Evolutionary conservation across 2,797 vertebrate genomes (phyloP).

Genomic region (Acanthurus lineatus): DNA sequence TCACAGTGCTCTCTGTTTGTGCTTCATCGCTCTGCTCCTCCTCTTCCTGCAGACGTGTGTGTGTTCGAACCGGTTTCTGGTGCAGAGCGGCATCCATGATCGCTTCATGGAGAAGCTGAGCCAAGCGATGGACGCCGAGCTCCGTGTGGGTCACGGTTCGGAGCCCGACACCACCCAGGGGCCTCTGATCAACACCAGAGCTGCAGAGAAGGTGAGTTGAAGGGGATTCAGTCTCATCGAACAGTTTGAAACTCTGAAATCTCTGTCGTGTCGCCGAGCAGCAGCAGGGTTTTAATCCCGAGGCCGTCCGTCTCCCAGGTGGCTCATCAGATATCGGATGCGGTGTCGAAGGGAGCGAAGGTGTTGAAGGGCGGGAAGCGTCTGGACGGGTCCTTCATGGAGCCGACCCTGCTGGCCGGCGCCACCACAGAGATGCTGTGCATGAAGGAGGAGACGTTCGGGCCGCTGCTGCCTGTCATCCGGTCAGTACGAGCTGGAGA

Average conservation of each 20-base stretch:
- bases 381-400: constrained; percentile 91
- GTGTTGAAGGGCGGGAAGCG: constrained; percentile 92
- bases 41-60: constrained; percentile 90
- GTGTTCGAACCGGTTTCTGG: constrained; percentile 95
- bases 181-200: constrained; percentile 93
- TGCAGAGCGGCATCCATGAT: constrained; percentile 92
- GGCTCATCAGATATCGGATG: constrained; percentile 90
- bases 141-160: constrained; percentile 90
- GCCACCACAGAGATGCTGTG: constrained; percentile 94
- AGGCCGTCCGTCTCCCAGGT: constrained; percentile 82
- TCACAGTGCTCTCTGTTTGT: background rate
- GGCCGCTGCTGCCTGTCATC: constrained; percentile 93
- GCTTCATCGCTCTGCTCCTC: background rate
- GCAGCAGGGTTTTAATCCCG: background rate
- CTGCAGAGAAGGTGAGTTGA: constrained; percentile 92
- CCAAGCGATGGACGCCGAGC: constrained; percentile 87
- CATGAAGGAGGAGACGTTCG: constrained; percentile 93
- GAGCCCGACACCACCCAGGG: constrained; percentile 93
- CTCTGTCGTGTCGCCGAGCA: no score
- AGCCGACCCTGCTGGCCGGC: constrained; percentile 92
- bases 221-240: no score
- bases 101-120: constrained; percentile 90
- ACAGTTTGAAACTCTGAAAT: no score
- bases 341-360: constrained; percentile 90
- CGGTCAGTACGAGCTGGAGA: constrained; percentile 81